Evolutionary conservation across 53 echinoderm and acorn worm species (phyloP), one percentile per base, ranked within the genome.

Genomic region (Hippasteria phrygiana): DNA sequence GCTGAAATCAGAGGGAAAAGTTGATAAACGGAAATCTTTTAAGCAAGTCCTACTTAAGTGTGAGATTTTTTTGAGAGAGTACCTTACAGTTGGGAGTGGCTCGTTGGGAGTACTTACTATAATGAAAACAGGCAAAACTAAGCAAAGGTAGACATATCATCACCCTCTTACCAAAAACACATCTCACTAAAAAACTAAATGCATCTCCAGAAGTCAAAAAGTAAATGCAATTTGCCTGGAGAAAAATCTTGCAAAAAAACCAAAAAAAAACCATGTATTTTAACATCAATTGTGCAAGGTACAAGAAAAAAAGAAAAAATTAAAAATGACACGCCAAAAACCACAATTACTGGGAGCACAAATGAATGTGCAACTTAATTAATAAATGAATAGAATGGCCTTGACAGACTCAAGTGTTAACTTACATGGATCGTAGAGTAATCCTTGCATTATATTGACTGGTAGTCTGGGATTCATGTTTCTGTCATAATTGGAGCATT

Each of bases 391-490:
- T 37, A 26, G 6, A 11, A 34, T 4, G 11, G 7, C 28, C 34
- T 4, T 6, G 8, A 32, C 7, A 3, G 6, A 3, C 31, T 3
- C 28, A 65, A 65, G 14, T 16, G 14, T 67, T 35, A 31, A 90
- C 90, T 90, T 73, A 90, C 90, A 42, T 32, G 90, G 90, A 32
- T 81, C 47, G 42, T 90, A 90, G 10, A 90, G 82, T 10, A 73
- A 43, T 13, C 55, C 73, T 28, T 54, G 50, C 5, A 71, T 37
- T 4, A 90, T 43, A 6, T 82, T 16, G 34, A 35, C 43, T 0
- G 85, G 85, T 4, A 85, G 70, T 36, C 38, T 53, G 35, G 71
- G 71, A 39, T 85, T 82, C 13, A 45, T 24, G 5, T 14, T 40
- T 6, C 28, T 8, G 6, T 32, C 32, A 18, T 75, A 90, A 62